Evolutionary conservation across 1,140 invertebrate genomes (phyloP), one percentile per base, ranked within the genome.

Genomic region (Pachypeltis micranthus): DNA sequence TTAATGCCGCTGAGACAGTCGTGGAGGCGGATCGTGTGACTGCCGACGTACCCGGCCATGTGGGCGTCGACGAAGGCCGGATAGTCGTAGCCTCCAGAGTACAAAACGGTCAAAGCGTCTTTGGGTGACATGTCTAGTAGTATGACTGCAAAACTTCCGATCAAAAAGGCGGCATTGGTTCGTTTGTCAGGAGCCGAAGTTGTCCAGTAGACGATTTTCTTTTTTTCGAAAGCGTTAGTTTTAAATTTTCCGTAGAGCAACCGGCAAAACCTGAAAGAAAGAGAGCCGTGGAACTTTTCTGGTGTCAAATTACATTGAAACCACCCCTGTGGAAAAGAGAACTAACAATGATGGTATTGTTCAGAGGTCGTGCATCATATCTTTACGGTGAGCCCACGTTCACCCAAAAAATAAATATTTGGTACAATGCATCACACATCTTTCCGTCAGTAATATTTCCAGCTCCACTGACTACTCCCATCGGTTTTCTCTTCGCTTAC

Each of bases 201-300:
- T n/a, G 93, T 96, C 73, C 92, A 97, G 75, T 95, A 92, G 0
- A 97, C 84, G 61, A 97, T 87, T 75, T 85, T 89, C 72, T 93
- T 93, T 67, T 77, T 74, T 63, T 78, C 70, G 1, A 75, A 73
- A 70, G 76, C 67, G 12, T 81, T 78, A 26, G 90, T 69, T 70
- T 84, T 85, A 63, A 81, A 80, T 70, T 88, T 85, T 14, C 90
- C 67, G 70, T 83, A 83, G 59, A 76, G 76, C 68, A 85, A 90
- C 69, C 89, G 90, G 68, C 83, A 73, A 51, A 70, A 31, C 1
- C 57, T 51, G 24, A 3, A 58, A 60, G 31, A 39, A 39, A n/a
- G n/a, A n/a, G n/a, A n/a, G n/a, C n/a, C n/a, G n/a, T n/a, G n/a
- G n/a, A n/a, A n/a, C n/a, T n/a, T n/a, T n/a, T n/a, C n/a, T n/a